These are phyloP conservation scores for Greenwoodochromis staneri DNA, from an alignment of 2,113 vertebrate species.

Conservation along the genomic window DNA sequence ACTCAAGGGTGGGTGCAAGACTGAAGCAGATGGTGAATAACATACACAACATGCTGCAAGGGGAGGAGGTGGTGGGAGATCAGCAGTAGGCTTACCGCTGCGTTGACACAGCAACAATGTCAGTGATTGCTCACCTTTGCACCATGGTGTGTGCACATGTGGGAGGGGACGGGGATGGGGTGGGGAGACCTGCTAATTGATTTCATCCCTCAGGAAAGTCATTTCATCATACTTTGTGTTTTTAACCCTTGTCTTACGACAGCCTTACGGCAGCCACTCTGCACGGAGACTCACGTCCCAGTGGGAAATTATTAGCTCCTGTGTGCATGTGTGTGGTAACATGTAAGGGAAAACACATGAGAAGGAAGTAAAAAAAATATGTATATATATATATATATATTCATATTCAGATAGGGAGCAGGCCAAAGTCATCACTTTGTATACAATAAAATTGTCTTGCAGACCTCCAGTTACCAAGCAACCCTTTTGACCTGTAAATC, in stretches of 20 bases:
- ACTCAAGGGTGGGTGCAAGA: not conserved
- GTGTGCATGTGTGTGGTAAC: not conserved
- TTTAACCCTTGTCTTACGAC: constrained; percentile 64
- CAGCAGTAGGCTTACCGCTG: constrained; percentile 1
- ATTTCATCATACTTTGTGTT: constrained; percentile 76
- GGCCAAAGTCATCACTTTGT: not conserved
- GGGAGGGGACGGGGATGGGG: not conserved
- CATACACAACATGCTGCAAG: not conserved
- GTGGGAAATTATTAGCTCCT: constrained; percentile 26
- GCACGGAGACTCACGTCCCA: not conserved
- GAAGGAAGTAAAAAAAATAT: not conserved
- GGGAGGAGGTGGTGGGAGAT: not conserved
- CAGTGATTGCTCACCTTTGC: constrained; percentile 56
- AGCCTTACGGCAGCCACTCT: constrained; percentile 43
- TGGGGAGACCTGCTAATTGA: constrained; percentile 62
- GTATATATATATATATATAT: not conserved
- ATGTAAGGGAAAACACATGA: not conserved
- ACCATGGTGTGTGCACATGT: constrained; percentile 9
- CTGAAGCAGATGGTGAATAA: not conserved
- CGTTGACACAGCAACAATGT: constrained; percentile 26
- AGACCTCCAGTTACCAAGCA: not conserved
- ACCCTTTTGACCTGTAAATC: not conserved
- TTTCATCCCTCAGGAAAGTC: constrained; percentile 63
- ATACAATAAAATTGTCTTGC: not conserved
- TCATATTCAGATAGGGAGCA: not conserved